Base-by-base conservation (phyloP, 2,888 invertebrate species). In the Epirrita christyi region DNA sequence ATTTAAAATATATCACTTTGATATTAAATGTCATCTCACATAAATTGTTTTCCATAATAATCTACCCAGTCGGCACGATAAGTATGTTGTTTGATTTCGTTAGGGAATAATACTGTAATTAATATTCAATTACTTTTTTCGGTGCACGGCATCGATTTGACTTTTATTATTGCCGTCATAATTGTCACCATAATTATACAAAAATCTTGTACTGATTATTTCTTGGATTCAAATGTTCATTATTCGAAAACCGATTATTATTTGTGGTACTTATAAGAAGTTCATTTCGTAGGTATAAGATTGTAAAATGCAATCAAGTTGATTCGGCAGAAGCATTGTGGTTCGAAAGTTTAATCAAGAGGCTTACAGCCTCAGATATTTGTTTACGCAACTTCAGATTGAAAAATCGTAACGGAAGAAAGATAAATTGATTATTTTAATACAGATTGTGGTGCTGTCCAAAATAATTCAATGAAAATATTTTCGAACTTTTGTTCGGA, bases 1-100 rank as follows among this genome's bases (percentile, higher is more conserved):
- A 78, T 76, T 77, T 78, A 69, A 79, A 75, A 81, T 83, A 81
- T 84, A 86, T 86, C 75, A 80, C 79, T 76, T 70, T 68, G 70
- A 74, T 82, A 86, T 85, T 85, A 85, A 86, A 84, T 80, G 82
- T 85, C 85, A 75, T 81, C 78, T 76, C 70, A 76, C 76, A 80
- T 83, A 83, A 82, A 84, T 85, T 82, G 79, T 75, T 70, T 70
- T 75, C 68, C 60, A 64, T 80, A 81, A 80, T 81, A 75, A 79
- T 74, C 68, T 67, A 67, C 64, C 55, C 71, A 71, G 78, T 76
- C 75, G 75, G 74, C 76, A 78, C 76, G 76, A 82, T 78, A 48
- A 51, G 54, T 48, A 55, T 41, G 37, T 32, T 15, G 53, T 55
- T 55, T 61, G 43, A 58, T 80, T 78, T 77, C 71, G 72, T 76